Evolutionary conservation across 1,140 invertebrate genomes (phyloP).

Genomic region (Armadillidium nasatum): DNA sequence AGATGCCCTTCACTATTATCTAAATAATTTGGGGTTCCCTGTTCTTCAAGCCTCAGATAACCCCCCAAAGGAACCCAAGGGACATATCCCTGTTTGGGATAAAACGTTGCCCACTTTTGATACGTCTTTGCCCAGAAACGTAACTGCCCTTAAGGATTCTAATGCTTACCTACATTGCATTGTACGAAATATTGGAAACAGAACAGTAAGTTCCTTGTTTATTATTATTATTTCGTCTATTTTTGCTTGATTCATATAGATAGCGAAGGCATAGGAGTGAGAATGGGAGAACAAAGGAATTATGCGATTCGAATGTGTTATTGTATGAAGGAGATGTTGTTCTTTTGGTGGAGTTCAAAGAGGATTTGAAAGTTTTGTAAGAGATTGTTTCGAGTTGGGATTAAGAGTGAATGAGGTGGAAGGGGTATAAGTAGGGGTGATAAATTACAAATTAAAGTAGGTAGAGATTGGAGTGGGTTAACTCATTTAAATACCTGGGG

Average conservation of each 20-base stretch:
- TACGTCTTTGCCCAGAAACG: slow-evolving; percentile 3
- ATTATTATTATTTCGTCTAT: neutral
- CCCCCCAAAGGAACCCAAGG: neutral
- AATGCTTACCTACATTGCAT: slow-evolving; percentile 33
- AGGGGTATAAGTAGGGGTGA: no score
- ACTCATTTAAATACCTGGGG: no score
- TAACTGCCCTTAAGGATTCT: slow-evolving; percentile 26
- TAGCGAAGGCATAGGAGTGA: neutral
- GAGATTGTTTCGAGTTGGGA: no score
- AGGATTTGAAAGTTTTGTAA: no score
- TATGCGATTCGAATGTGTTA: no score
- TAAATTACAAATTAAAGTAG: no score
- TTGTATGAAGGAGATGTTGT: no score
- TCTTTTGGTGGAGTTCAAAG: no score
- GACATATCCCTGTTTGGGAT: neutral
- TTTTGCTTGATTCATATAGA: neutral
- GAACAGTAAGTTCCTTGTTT: slow-evolving; percentile 22
- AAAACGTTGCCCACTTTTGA: slow-evolving; percentile 22
- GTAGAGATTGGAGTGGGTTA: no score
- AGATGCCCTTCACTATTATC: neutral
- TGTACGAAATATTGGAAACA: slow-evolving; percentile 26
- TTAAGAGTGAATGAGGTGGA: no score
- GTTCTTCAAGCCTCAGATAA: neutral
- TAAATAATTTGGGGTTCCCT: neutral
- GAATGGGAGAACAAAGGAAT: neutral